A percentile compares a stretch with the other conserved stretches of the same genome.
These are phyloP conservation scores for Catocala sponsa DNA, from an alignment of 2,888 invertebrate genomes.

Conservation along the genomic window DNA sequence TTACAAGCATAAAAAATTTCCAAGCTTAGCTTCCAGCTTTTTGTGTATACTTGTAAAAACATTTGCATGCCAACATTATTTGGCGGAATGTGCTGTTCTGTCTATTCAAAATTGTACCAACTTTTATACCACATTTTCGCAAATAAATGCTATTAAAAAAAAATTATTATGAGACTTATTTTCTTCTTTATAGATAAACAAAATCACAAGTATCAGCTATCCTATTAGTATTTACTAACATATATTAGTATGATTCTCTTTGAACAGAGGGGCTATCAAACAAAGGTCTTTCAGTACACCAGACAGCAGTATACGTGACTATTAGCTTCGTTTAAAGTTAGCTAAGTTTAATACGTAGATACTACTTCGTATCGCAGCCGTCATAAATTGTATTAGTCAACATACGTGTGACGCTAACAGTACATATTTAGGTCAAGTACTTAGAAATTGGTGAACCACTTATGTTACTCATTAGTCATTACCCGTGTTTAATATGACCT, in stretches of 20 bases:
- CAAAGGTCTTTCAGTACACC: not conserved
- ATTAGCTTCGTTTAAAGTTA: constrained; percentile 19
- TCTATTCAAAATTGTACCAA: too few relatives aligned
- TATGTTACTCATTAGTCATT: constrained; percentile 62
- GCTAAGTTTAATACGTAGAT: constrained; percentile 29
- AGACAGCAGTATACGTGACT: constrained; percentile 9
- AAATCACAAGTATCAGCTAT: not conserved
- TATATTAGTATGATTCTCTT: not conserved
- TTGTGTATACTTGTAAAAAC: too few relatives aligned
- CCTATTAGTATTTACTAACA: not conserved
- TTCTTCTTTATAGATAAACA: not conserved
- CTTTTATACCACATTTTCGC: too few relatives aligned
- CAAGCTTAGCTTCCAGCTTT: too few relatives aligned
- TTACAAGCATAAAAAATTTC: too few relatives aligned
- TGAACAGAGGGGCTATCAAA: not conserved
- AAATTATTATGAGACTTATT: too few relatives aligned
- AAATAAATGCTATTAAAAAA: too few relatives aligned
- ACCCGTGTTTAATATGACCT: constrained; percentile 4
- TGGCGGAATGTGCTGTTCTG: too few relatives aligned
- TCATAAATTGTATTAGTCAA: constrained; percentile 57
- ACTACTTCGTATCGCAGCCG: constrained; percentile 27
- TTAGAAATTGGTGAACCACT: constrained; percentile 66
- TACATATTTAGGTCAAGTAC: constrained; percentile 70
- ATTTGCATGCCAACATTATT: too few relatives aligned
- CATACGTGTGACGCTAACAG: constrained; percentile 30